Base-by-base conservation (phyloP, 2,113 vertebrate species). In the Poicephalus meyeri region DNA sequence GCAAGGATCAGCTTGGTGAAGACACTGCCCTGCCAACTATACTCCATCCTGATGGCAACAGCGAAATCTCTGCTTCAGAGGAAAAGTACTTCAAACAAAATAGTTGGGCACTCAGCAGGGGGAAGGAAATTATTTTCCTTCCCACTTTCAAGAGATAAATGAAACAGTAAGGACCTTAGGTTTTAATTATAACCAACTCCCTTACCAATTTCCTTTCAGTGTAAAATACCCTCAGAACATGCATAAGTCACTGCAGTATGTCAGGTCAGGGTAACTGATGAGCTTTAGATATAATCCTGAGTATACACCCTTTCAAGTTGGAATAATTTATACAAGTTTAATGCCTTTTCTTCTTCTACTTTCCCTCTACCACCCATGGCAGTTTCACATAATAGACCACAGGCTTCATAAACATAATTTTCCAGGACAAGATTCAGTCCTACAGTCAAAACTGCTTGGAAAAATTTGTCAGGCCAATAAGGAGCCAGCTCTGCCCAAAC, bases 391-490 rank as follows among this genome's bases (percentile, higher is more conserved):
- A 68, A 68, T 14, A 66, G 26, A 44, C 5, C 16, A 31, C 7
- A 53, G n/a, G 6, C 31, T 58, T 50, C 0, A 1, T 18, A 25
- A 28, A 70, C 3, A 7, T 3, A 0, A 2, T 13, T 70, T 60
- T 35, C 72, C 25, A 42, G 20, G 64, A 14, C 3, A 11, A 61
- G 41, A 58, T 7, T 68, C 52, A 76, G 61, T 56, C 13, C 74
- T 52, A 8, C 33, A 79, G n/a, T 49, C 63, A 69, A 31, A 47
- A 0, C 26, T 16, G 16, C 64, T 41, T 46, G 33, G 31, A 53
- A 72, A 44, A 47, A 55, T 2, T 5, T 49, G 50, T 13, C 61
- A 73, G 71, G 79, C 16, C 42, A 52, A 19, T 2, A 4, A 65
- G 76, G n/a, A 69, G 49, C 18, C 49, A 39, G 39, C 23, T 47